These are phyloP conservation scores for Xanthorhoe spadicearia DNA, from an alignment of 2,888 invertebrate genomes.

Conservation along the genomic window DNA sequence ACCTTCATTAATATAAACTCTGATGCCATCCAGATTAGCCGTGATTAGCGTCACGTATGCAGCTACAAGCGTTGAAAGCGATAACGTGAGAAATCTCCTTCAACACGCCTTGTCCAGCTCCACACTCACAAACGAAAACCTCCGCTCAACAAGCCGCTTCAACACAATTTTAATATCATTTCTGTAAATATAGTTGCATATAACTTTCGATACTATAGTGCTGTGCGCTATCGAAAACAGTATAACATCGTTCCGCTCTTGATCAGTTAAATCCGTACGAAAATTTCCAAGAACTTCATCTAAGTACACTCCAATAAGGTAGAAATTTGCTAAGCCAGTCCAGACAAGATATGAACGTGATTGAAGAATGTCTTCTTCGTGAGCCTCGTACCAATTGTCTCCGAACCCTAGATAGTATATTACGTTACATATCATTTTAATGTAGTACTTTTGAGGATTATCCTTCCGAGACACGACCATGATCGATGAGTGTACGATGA, in stretches of 20 bases:
- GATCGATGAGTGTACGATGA: constrained; percentile 8
- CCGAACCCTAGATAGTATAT: constrained; percentile 59
- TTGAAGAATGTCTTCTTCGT: constrained; percentile 9
- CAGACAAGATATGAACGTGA: constrained; percentile 52
- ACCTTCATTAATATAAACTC: constrained; percentile 57
- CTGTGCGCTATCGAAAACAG: constrained; percentile 59
- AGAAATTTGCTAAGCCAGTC: constrained; percentile 52
- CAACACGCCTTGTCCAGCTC: constrained; percentile 54
- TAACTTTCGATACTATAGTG: constrained; percentile 53
- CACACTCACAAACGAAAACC: constrained; percentile 41
- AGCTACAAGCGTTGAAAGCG: constrained; percentile 35
- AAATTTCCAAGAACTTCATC: constrained; percentile 54
- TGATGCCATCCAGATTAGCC: constrained; percentile 50
- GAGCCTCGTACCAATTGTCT: constrained; percentile 59
- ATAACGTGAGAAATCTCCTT: constrained; percentile 48
- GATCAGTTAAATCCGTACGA: constrained; percentile 53
- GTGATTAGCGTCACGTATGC: constrained; percentile 48
- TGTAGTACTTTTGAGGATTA: constrained; percentile 58
- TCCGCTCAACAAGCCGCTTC: constrained; percentile 57
- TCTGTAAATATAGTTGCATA: constrained; percentile 53
- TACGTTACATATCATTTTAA: constrained; percentile 53
- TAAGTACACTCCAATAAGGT: constrained; percentile 46
- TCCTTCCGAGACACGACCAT: constrained; percentile 27
- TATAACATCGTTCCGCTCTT: constrained; percentile 58
- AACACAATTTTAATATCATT: constrained; percentile 51